Percentiles rank a stretch among this genome's conserved stretches.
Evolutionary conservation across 2,888 invertebrate species (phyloP).

Genomic region (Oligia fasciuncula): DNA sequence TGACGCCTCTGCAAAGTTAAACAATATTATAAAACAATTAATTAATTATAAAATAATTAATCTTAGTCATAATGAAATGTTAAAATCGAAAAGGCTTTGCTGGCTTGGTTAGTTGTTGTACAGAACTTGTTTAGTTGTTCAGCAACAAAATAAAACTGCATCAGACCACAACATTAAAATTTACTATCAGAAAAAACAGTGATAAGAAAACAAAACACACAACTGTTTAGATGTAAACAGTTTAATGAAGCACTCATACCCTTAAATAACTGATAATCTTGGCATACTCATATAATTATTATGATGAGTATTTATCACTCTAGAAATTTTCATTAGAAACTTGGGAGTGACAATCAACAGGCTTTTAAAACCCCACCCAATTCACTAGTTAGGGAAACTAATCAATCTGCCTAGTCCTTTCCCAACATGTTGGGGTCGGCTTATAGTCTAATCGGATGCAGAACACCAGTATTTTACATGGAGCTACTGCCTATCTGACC

Average conservation of each 20-base stretch:
- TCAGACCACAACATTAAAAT: not conserved
- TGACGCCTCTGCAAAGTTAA: not conserved
- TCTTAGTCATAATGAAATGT: not conserved
- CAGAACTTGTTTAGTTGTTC: too few relatives aligned
- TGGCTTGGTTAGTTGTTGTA: not conserved
- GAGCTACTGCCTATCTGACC: too few relatives aligned
- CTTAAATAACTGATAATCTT: conserved; percentile 6
- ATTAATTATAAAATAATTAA: not conserved
- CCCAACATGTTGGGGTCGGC: too few relatives aligned
- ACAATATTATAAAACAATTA: not conserved
- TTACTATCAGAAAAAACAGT: conserved; percentile 15
- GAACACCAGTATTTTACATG: too few relatives aligned
- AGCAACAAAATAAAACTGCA: conserved; percentile 7
- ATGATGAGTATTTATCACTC: not conserved
- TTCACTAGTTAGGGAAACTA: not conserved
- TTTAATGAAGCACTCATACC: not conserved
- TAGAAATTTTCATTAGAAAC: not conserved
- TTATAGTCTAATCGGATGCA: too few relatives aligned
- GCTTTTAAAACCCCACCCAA: not conserved
- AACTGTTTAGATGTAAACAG: conserved; percentile 10
- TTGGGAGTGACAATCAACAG: not conserved
- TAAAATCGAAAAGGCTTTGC: not conserved
- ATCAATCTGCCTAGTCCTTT: not conserved
- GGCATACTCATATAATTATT: not conserved
- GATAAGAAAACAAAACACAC: conserved; percentile 22